Evolutionary conservation across 2,113 vertebrate species (phyloP).

Genomic region (Chaenocephalus aceratus): DNA sequence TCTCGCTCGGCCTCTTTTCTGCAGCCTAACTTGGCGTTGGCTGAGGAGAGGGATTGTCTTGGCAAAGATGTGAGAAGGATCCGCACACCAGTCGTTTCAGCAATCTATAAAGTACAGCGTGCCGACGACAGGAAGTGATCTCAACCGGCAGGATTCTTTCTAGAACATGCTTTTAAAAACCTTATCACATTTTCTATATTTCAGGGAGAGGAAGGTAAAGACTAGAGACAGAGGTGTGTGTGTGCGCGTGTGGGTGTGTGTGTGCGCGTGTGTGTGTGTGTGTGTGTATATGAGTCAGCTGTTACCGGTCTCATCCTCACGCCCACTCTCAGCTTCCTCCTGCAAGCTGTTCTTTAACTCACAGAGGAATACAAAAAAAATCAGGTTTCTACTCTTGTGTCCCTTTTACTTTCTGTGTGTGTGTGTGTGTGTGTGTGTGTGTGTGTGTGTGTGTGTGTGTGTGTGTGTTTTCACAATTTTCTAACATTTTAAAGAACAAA

Average conservation of each 20-base stretch:
- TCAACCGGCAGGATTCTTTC: constrained; percentile 11
- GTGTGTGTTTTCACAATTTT: neutral
- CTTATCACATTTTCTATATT: constrained; percentile 31
- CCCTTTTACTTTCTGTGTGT: too few relatives aligned
- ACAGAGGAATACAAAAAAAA: constrained; percentile 13
- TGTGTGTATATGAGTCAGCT: constrained; percentile 62
- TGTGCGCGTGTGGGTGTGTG: too few relatives aligned
- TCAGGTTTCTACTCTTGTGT: constrained; percentile 23
- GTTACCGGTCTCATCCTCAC: constrained; percentile 63
- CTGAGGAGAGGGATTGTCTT: constrained; percentile 72
- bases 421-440: too few relatives aligned
- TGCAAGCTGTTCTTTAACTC: constrained; percentile 48
- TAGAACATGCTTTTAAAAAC: constrained; percentile 41
- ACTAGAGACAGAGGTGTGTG: constrained; percentile 50
- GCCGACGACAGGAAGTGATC: constrained; percentile 37
- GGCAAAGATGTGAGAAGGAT: constrained; percentile 74
- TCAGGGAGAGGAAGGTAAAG: constrained; percentile 48
- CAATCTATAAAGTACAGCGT: constrained; percentile 70
- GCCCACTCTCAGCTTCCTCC: constrained; percentile 58
- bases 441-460: neutral
- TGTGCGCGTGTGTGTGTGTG: too few relatives aligned
- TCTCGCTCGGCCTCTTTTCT: constrained; percentile 43
- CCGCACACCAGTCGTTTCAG: constrained; percentile 67
- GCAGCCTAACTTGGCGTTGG: constrained; percentile 73
- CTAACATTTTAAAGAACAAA: too few relatives aligned